Base-by-base conservation (phyloP, 2,113 vertebrate genomes). In the Tachycineta bicolor region DNA sequence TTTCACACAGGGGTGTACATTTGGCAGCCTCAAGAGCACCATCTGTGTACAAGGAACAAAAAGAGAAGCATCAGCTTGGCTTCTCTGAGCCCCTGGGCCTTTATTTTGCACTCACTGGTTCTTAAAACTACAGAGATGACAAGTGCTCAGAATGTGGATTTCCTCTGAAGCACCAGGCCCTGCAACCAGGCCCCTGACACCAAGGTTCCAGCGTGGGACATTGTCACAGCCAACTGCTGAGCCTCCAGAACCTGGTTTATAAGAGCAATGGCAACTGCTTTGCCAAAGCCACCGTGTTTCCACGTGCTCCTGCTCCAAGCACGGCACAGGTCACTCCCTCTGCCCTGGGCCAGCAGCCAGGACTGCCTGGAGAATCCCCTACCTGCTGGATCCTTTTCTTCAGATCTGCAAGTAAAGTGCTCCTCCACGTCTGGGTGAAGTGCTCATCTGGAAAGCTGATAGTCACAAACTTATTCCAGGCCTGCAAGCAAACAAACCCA, bases 371-470 rank as follows among this genome's bases (percentile, higher is more conserved):
- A 31, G 10, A 1, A 23, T 18, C 13, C n/a, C 37, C 28, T 96
- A 99, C 99, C 98, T 98, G 85, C 70, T 98, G 98, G 94, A 99
- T 98, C 50, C 98, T 98, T 12, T 93, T 98, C 95, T 98, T 94
- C 97, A 99, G 95, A 89, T 99, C 98, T 37, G 5, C 49, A 24
- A 98, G 97, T 47, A 99, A 93, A 4, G 64, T 97, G 10, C 37
- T 59, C 88, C 76, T 98, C 99, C 99, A 99, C 9, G 19, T 60
- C 64, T 80, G 78, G 31, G 97, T 98, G 75, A 97, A 97, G 4
- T 94, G 50, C 12, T 97, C 84, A 47, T 73, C 94, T 34, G 97
- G 97, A 92, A 99, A 99, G 26, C 53, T n/a, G 43, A 99, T 95
- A 9, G 73, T 97, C 31, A 99, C 91, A 50, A 99, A 96, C 24